Conservation (phyloP, 2,113 vertebrate species). For the Chloropsis hardwickii region DNA sequence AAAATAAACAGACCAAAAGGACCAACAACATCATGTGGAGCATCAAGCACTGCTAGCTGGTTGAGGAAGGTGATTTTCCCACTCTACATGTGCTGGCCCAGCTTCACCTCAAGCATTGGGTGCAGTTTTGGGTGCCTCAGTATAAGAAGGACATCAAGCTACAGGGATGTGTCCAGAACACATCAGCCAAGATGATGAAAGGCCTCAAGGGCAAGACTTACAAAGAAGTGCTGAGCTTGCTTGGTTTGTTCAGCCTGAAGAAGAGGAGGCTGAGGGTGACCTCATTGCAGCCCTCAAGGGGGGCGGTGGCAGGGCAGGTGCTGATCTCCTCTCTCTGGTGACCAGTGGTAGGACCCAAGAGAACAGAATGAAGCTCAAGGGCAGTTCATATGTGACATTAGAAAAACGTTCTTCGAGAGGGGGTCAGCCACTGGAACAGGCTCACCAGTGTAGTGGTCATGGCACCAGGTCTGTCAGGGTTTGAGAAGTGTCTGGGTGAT, state of each 20-base stretch:
- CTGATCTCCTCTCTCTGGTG: background rate
- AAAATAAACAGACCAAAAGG: background rate
- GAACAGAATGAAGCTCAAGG: background rate
- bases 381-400: background rate
- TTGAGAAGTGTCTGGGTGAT: background rate
- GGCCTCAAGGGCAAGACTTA: background rate
- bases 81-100: background rate
- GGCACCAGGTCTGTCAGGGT: background rate
- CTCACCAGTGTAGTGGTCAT: background rate
- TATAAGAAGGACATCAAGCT: background rate
- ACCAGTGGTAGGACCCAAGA: fast-evolving
- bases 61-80: background rate
- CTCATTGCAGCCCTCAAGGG: background rate
- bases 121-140: background rate
- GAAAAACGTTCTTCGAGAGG: background rate
- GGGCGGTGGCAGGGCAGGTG: background rate
- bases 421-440: background rate
- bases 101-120: background rate
- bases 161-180: background rate
- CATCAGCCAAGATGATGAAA: background rate
- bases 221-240: background rate
- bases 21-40: too few species aligned
- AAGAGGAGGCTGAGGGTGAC: background rate
- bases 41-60: background rate
- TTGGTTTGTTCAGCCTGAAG: background rate